Base-by-base conservation (phyloP, 2,113 vertebrate species). In the Heterochromis multidens region DNA sequence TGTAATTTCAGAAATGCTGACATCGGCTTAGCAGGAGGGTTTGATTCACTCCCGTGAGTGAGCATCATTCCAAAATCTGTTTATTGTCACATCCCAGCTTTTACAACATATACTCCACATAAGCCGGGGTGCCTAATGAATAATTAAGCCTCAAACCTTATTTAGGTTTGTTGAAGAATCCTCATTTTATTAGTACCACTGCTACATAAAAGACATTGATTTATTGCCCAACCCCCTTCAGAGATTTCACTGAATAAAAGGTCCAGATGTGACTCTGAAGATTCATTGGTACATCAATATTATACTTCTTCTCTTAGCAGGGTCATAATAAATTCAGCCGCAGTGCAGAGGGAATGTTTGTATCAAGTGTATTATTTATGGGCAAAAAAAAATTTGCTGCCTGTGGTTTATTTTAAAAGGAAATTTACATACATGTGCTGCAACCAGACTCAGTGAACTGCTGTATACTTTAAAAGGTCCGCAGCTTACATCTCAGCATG, bases 291-390 rank as follows among this genome's bases (percentile, higher is more conserved):
- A 63, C 77, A 90, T 94, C 90, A 88, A 88, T 92, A 91, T 78
- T 82, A 52, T 46, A 74, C 86, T 72, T 79, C 60, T 83, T 80
- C 81, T 86, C 90, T 93, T 79, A 86, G 85, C 72, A 21, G 59
- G 89, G 79, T 90, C 90, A 78, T 93, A 90, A 95, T 91, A 89
- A 89, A 95, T 94, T 91, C 91, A 78, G 81, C 88, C 78, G 86
- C 93, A 93, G 90, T 92, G 93, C 91, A 91, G 93, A 43, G 88
- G 89, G 74, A 91, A 88, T 93, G 88, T 94, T 92, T 93, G 86
- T 86, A 87, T 93, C 86, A 88, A 85, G 79, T 94, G 40, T 94
- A 88, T 93, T 94, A 95, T 94, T 94, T 94, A 95, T 92, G 86
- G 86, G 60, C 80, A 82, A 19, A 74, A 74, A 67, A 54, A 92